These are phyloP conservation scores for Antheraea pernyi DNA, from an alignment of 1,140 invertebrate genomes.

Conservation along the genomic window DNA sequence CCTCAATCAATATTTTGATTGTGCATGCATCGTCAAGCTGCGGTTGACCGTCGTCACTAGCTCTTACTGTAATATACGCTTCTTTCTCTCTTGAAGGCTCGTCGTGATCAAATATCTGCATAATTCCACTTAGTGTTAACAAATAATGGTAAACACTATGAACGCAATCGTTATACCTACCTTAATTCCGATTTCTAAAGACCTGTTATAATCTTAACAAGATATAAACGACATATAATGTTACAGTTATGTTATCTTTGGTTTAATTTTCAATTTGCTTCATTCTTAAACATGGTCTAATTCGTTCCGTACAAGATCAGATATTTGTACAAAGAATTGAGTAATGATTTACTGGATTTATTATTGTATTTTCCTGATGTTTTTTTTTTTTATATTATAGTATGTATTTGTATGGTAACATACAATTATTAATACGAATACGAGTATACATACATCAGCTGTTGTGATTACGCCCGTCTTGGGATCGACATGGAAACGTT, in stretches of 20 bases:
- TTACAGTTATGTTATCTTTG: neutral
- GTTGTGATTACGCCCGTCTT: constrained; percentile 87
- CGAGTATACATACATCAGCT: constrained; percentile 79
- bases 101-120: constrained; percentile 89
- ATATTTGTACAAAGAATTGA: no score
- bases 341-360: no score
- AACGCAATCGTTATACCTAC: constrained; percentile 12
- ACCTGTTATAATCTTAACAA: constrained; percentile 1
- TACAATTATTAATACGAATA: neutral
- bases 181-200: constrained; percentile 15
- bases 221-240: neutral
- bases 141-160: constrained; percentile 4
- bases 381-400: no score
- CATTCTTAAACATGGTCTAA: neutral
- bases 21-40: constrained; percentile 92
- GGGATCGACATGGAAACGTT: constrained; percentile 89
- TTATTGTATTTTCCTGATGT: no score
- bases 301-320: no score
- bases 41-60: constrained; percentile 91
- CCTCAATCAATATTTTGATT: constrained; percentile 91
- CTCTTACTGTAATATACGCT: constrained; percentile 85
- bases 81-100: constrained; percentile 92
- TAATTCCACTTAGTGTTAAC: constrained; percentile 11
- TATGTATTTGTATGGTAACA: no score
- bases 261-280: neutral